Percentiles rank a stretch among this genome's conserved stretches.
phyloP scores from a whole-genome alignment of 2,113 vertebrate genomes.

The Buteo buteo region DNA sequence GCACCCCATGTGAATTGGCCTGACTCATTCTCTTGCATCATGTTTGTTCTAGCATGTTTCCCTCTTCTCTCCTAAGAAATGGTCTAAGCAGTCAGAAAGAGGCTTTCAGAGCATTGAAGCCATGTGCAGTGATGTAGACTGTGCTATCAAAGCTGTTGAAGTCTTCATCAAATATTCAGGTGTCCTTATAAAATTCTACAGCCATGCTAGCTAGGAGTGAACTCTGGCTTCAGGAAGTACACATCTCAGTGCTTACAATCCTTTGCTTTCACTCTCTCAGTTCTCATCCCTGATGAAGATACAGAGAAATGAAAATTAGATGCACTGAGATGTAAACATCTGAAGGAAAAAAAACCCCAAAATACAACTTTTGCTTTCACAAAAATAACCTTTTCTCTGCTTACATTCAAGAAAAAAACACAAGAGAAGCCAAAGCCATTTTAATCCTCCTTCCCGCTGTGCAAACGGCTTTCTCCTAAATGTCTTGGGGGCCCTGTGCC shows the following conservation, averaged over 20 bases:
- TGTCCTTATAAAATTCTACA: not conserved
- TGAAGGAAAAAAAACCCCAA: not conserved
- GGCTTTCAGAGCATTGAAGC: not conserved
- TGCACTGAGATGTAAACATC: not conserved
- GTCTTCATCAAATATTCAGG: not conserved
- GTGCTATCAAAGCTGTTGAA: not conserved
- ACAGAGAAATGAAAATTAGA: not conserved
- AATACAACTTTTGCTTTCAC: not conserved
- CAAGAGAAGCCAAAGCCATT: not conserved
- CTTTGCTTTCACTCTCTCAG: not conserved
- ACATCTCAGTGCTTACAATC: not conserved
- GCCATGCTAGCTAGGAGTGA: not conserved
- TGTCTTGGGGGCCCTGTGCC: not conserved
- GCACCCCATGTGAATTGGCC: not conserved
- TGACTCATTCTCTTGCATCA: not conserved
- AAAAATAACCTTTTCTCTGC: not conserved
- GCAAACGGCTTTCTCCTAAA: not conserved
- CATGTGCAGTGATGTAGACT: not conserved
- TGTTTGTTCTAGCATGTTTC: not conserved
- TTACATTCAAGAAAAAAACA: not conserved
- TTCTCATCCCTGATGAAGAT: not conserved
- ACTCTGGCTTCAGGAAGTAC: not conserved
- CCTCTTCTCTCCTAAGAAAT: not conserved
- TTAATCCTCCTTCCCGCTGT: not conserved
- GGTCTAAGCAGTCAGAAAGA: not conserved